These are phyloP conservation scores for Epinephelus coioides DNA, from an alignment of 2,797 vertebrate genomes.

Conservation along the genomic window DNA sequence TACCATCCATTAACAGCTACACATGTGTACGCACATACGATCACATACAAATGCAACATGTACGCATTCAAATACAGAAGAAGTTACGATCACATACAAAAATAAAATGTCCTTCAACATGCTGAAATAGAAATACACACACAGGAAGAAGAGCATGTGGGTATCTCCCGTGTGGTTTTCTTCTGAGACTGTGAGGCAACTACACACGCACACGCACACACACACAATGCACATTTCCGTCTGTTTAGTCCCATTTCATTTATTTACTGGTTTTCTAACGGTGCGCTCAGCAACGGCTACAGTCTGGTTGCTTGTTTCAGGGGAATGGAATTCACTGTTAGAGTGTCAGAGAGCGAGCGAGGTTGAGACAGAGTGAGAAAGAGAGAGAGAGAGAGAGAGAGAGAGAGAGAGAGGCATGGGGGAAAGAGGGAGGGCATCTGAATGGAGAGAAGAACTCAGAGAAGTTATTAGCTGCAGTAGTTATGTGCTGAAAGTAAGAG, in stretches of 20 bases:
- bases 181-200: constrained; percentile 5
- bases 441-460: constrained; percentile 55
- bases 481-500: constrained; percentile 48
- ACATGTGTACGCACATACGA: background rate
- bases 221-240: constrained; percentile 34
- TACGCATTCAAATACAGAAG: background rate
- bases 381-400: constrained; percentile 21
- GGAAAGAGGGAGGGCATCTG: constrained; percentile 45
- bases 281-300: constrained; percentile 65
- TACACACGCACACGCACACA: constrained; percentile 1
- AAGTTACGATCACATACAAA: too few relatives aligned
- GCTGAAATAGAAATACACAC: constrained; percentile 13
- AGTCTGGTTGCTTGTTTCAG: constrained; percentile 83
- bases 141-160: constrained; percentile 59
- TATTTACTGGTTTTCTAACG: constrained; percentile 63
- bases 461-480: constrained; percentile 55
- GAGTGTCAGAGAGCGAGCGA: constrained; percentile 66
- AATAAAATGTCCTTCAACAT: background rate
- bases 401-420: constrained; percentile 10
- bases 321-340: constrained; percentile 84
- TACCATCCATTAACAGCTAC: constrained; percentile 7
- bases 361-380: constrained; percentile 13
- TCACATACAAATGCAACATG: too few relatives aligned
- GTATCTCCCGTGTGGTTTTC: constrained; percentile 63
- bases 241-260: constrained; percentile 50